phyloP scores from a whole-genome alignment of 2,888 invertebrate genomes.

The Branchipolynoe longqiensis region DNA sequence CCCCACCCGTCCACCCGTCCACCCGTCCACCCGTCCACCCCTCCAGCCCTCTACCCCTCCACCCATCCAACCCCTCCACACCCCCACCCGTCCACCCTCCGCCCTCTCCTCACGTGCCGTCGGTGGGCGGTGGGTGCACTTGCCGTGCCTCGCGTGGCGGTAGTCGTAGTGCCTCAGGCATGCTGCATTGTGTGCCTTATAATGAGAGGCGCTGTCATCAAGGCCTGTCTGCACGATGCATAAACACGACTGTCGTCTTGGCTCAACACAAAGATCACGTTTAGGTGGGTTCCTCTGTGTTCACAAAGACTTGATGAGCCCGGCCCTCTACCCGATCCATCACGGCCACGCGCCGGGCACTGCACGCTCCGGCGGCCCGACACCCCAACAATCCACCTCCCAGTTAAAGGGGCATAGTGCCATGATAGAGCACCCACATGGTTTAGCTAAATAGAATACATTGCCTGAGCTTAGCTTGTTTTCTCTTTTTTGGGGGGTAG shows the following conservation, averaged over 20 bases:
- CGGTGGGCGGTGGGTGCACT: background rate
- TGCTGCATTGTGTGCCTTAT: conserved; percentile 36
- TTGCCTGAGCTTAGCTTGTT: too few species aligned
- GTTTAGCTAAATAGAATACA: too few species aligned
- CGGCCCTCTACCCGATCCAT: background rate
- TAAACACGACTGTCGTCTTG: background rate
- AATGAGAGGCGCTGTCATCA: conserved; percentile 29
- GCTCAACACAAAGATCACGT: conserved; percentile 16
- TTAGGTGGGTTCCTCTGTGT: background rate
- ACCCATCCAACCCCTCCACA: background rate
- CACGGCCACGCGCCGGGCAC: background rate
- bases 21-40: background rate
- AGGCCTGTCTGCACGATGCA: conserved; percentile 26
- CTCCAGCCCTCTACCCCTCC: background rate
- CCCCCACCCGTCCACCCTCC: background rate
- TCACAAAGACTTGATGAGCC: conserved; percentile 20
- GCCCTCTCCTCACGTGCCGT: background rate
- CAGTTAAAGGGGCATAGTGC: too few species aligned
- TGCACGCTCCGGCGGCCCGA: too few species aligned
- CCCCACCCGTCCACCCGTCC: too few species aligned
- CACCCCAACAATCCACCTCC: too few species aligned
- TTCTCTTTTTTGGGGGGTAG: too few species aligned
- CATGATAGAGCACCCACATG: too few species aligned
- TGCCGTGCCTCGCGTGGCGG: too few species aligned
- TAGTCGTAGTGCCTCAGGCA: background rate